Evolutionary conservation across 2,113 vertebrate genomes (phyloP), one percentile per base, ranked within the genome.

Genomic region (Hemicordylus capensis): DNA sequence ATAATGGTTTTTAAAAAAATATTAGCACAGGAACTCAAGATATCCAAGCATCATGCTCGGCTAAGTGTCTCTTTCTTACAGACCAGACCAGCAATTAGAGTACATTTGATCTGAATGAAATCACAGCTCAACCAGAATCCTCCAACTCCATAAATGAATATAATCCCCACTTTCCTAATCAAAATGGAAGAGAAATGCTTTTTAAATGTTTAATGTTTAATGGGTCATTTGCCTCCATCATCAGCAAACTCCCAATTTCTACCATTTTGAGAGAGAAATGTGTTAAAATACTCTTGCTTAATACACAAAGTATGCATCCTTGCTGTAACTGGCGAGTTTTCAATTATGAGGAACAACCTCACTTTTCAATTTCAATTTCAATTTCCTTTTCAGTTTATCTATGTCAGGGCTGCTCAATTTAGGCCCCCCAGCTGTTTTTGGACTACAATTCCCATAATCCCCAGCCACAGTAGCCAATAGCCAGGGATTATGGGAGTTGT

Each of bases 71-170:
- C 88, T 86, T 94, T 90, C 92, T 95, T 93, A 94, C 93, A 93
- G 94, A 94, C 93, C 88, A 92, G 92, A 94, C 90, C 91, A 93
- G 91, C 86, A 93, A 94, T 94, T 95, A 93, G 92, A 94, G 90
- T 90, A 87, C 89, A 42, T 95, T 96, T 95, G 91, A 91, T 91
- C 3, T 22, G 89, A 94, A 91, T 94, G 90, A 91, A 95, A 94
- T 91, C 73, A 1, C 85, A 87, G 91, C 2, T 5, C 93, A 92
- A 92, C 87, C 85, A 82, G 84, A 81, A 74, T 90, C 85, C 90
- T 85, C 89, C 90, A 92, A 87, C 89, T 85, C 34, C 67, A 86
- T 89, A 90, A 95, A 87, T 82, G n/a, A n/a, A n/a, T n/a, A n/a
- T n/a, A n/a, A 56, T 15, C 3, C n/a, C 37, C 4, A 4, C 6